Conservation (phyloP, 2,113 vertebrate species). For the human (Homo sapiens) region GRCh38 chr3:122880501-122881000, state of each 20-base stretch:
- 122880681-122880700: background rate
- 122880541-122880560: background rate
- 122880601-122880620: background rate
- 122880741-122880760: background rate
- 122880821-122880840: background rate
- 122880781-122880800: fast-evolving
- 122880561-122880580: background rate
- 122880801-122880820: fast-evolving
- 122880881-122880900: background rate
- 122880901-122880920: background rate
- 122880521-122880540: background rate
- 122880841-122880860: background rate
- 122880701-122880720: background rate
- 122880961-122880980: background rate
- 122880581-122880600: background rate
- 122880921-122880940: background rate
- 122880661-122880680: background rate
- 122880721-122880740: background rate
- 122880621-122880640: background rate
- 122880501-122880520: background rate
- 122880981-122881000: background rate
- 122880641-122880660: background rate
- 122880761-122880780: background rate
- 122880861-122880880: background rate
- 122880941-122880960: background rate